Percentiles rank a stretch among this genome's conserved stretches.
Evolutionary conservation across 2,888 invertebrate genomes (phyloP).

Genomic region (Rhyacophila evoluta): DNA sequence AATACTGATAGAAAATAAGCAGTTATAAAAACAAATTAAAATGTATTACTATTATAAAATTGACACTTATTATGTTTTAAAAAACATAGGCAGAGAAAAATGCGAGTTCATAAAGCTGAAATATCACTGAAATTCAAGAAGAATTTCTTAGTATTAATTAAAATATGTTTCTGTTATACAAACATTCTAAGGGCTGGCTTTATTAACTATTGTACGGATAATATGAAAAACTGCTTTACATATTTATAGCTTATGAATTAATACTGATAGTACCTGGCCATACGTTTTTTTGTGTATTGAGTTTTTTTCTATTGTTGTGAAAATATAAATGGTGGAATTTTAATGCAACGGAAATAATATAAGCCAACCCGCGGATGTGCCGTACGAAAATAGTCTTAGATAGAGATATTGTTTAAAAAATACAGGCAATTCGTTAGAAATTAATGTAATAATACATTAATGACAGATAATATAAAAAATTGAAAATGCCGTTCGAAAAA

Average conservation of each 20-base stretch:
- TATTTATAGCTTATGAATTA: background rate
- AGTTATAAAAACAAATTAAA: background rate
- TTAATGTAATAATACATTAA: no score
- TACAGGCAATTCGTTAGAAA: no score
- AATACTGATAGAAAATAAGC: background rate
- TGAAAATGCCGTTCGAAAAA: no score
- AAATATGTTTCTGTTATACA: slow-evolving; percentile 30
- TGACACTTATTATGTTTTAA: background rate
- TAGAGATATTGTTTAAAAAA: no score
- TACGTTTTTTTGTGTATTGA: background rate
- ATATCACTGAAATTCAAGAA: slow-evolving; percentile 54
- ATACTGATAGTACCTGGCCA: background rate
- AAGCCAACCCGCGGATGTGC: background rate
- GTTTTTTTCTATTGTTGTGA: background rate
- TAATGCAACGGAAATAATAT: background rate
- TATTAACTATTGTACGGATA: background rate
- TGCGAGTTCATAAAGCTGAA: slow-evolving; percentile 53
- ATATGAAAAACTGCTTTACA: background rate
- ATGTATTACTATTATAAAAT: slow-evolving; percentile 20
- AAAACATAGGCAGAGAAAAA: slow-evolving; percentile 52
- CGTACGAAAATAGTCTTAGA: background rate
- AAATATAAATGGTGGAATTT: no score
- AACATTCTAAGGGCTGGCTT: slow-evolving; percentile 49
- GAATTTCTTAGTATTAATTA: slow-evolving; percentile 51
- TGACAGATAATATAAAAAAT: no score